Base-by-base conservation (phyloP, 2,113 vertebrate species). In the Boulengeromyrus knoepffleri region DNA sequence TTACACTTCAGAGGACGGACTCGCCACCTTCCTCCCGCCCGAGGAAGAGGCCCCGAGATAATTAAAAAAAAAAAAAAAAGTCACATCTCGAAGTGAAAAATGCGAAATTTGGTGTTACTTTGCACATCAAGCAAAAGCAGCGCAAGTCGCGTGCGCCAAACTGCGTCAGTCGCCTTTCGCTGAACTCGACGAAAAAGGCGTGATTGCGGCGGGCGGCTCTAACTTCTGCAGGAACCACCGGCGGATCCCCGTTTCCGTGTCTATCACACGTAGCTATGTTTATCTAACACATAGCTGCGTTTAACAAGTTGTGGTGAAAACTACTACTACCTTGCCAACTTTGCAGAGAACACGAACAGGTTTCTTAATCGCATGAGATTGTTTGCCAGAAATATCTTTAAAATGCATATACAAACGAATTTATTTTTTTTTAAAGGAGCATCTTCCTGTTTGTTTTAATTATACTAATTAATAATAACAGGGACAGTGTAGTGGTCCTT, bases 101-200 rank as follows among this genome's bases (percentile, higher is more conserved):
- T 85, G 24, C 13, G 52, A 89, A 84, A 85, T 58, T 56, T 10
- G n/a, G 77, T 47, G 80, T 36, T 56, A 89, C 39, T 89, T 89
- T 89, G 89, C 89, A 85, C 80, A 89, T 89, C 77, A 85, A 85
- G 89, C 77, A 27, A 12, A 19, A 83, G 13, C 12, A 10, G 77
- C 50, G 85, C 50, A 85, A 47, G 85, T 89, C 50, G 89, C 47
- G 50, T 42, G 12, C 19, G 27, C 24, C 89, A 85, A 89, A 85
- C 31, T 62, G 80, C 58, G 53, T 47, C 52, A 58, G 24, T 56
- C 15, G 39, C 89, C 58, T 53, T 89, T 45, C 52, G 39, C 39
- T 62, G 80, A 46, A 15, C 42, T 42, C 89, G 3, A 7, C 39
- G 89, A 89, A 85, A 85, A 62, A 31, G 85, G 56, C 52, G 39